Evolutionary conservation across 2,797 vertebrate species (phyloP).

Genomic region (Denticeps clupeoides): DNA sequence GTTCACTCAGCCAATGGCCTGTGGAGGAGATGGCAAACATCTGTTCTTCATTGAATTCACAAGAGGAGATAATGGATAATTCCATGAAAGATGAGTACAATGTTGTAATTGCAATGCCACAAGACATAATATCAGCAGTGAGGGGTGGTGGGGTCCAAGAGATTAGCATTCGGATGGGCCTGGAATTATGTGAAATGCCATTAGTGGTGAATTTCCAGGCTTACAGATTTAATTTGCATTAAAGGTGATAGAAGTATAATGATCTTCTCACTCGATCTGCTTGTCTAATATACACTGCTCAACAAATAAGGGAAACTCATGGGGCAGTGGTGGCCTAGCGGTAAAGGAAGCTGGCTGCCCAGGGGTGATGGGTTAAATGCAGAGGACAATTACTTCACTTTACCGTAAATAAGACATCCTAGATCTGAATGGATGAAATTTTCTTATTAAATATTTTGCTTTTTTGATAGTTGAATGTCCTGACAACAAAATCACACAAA

Average conservation of each 20-base stretch:
- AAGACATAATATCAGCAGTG: slow-evolving; percentile 29
- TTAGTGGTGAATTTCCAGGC: slow-evolving; percentile 57
- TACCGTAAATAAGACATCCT: too few species aligned
- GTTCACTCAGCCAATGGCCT: slow-evolving; percentile 50
- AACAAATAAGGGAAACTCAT: too few species aligned
- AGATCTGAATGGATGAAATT: too few species aligned
- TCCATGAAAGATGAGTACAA: slow-evolving; percentile 46
- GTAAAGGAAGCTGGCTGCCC: too few species aligned
- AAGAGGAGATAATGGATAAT: slow-evolving; percentile 41
- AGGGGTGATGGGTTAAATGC: too few species aligned
- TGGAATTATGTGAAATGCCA: slow-evolving; percentile 50
- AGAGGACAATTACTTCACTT: too few species aligned
- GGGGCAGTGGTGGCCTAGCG: too few species aligned
- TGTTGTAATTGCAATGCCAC: slow-evolving; percentile 46
- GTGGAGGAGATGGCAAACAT: slow-evolving; percentile 43
- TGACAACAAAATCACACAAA: too few species aligned
- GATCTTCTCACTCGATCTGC: slow-evolving; percentile 49
- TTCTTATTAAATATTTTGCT: too few species aligned
- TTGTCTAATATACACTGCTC: too few species aligned
- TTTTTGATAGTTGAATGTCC: too few species aligned
- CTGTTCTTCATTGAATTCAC: slow-evolving; percentile 39
- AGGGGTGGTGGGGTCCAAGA: slow-evolving; percentile 42
- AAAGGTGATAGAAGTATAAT: slow-evolving; percentile 47
- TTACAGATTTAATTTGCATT: slow-evolving; percentile 52
- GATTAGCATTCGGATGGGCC: slow-evolving; percentile 49